Conservation (phyloP, 2,888 invertebrate genomes). For the Apamea monoglypha region DNA sequence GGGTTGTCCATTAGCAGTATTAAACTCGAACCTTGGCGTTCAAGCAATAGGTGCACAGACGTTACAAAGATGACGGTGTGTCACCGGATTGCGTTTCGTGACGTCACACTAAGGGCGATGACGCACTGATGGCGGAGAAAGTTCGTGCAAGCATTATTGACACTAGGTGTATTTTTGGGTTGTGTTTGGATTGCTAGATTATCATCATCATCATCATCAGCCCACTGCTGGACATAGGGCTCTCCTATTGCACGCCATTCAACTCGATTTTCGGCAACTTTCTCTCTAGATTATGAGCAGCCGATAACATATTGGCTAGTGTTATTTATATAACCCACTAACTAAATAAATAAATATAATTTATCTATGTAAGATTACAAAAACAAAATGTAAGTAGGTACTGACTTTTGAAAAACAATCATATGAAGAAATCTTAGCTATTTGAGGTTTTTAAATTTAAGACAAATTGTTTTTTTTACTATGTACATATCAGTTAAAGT, state of each 20-base stretch:
- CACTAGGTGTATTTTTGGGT: background rate
- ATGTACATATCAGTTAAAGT: background rate
- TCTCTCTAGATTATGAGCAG: background rate
- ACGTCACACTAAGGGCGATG: constrained; percentile 38
- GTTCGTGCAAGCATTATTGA: background rate
- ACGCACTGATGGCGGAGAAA: constrained; percentile 22
- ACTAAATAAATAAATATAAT: background rate
- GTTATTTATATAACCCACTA: background rate
- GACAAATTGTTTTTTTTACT: background rate
- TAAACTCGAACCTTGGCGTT: constrained; percentile 71
- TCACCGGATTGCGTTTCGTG: constrained; percentile 13
- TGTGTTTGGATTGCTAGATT: background rate
- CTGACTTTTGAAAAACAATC: background rate
- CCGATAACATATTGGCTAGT: background rate
- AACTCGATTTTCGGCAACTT: no score
- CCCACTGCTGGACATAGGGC: no score
- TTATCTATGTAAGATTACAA: background rate
- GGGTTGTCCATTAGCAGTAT: constrained; percentile 70
- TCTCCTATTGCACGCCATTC: no score
- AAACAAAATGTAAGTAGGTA: background rate
- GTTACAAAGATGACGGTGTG: constrained; percentile 17
- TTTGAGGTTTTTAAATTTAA: background rate
- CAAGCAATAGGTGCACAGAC: constrained; percentile 60
- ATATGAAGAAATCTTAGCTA: background rate
- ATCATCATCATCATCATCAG: no score